phyloP scores from a whole-genome alignment of 2,888 invertebrate genomes.

The Sabatieria punctata region DNA sequence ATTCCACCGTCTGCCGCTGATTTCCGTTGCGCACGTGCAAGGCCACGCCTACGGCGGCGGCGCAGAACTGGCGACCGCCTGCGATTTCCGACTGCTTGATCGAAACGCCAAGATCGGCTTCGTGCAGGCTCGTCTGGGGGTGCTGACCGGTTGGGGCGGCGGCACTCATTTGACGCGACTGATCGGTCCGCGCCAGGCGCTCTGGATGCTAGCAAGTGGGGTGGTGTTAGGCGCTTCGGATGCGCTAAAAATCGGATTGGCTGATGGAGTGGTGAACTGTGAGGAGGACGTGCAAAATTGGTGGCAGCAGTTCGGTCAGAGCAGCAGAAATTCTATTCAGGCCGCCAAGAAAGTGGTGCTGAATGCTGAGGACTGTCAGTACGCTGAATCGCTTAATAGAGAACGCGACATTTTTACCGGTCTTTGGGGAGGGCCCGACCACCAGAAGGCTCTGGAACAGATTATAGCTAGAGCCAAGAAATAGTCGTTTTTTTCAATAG shows the following conservation, averaged over 20 bases:
- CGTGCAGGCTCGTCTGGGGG: conserved; percentile 9
- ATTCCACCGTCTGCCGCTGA: conserved; percentile 36
- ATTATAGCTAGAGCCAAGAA: too few species aligned
- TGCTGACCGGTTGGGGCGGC: conserved; percentile 10
- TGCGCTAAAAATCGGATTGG: not conserved
- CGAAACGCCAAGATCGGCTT: conserved; percentile 22
- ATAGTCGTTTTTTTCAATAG: too few species aligned
- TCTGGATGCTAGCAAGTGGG: conserved; percentile 5
- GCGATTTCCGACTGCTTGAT: conserved; percentile 39
- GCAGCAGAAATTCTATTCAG: conserved; percentile 3
- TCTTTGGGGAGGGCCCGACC: conserved; percentile 10
- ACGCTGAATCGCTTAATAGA: conserved; percentile 3
- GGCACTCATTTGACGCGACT: conserved; percentile 6
- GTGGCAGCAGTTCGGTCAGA: conserved; percentile 2
- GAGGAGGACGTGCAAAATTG: conserved; percentile 5
- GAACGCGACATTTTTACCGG: conserved; percentile 10
- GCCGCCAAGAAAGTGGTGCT: conserved; percentile 8
- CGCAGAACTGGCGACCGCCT: conserved; percentile 39
- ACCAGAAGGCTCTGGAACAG: conserved; percentile 6
- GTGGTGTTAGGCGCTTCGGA: not conserved
- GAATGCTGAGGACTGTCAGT: conserved; percentile 3
- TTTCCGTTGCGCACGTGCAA: conserved; percentile 38
- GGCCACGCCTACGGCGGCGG: conserved; percentile 43
- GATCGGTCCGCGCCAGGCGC: conserved; percentile 7
- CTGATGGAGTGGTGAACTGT: conserved; percentile 5